phyloP scores from a whole-genome alignment of 2,888 invertebrate genomes.

The Luperina nickerlii region DNA sequence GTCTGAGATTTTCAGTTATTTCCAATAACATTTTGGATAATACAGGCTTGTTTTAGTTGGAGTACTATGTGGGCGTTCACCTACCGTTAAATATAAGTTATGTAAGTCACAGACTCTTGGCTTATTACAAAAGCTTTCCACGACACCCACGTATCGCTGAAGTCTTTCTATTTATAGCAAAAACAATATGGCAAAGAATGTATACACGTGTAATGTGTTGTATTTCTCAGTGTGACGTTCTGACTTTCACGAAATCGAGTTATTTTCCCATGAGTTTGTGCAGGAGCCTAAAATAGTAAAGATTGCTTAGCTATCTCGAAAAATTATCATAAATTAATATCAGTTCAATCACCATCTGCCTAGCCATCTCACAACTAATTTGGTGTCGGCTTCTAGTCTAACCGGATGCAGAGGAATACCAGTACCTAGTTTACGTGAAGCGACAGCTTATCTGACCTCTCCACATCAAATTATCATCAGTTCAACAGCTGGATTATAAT shows the following conservation, averaged over 20 bases:
- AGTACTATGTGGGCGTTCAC: background rate
- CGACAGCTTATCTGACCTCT: background rate
- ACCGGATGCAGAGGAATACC: background rate
- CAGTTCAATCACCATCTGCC: background rate
- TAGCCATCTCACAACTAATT: background rate
- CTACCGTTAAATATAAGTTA: slow-evolving; percentile 7
- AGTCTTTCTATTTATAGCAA: slow-evolving; percentile 18
- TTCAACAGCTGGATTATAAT: background rate
- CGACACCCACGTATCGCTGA: slow-evolving; percentile 16
- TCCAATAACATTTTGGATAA: background rate
- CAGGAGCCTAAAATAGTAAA: background rate
- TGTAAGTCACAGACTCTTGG: background rate
- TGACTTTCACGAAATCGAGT: background rate
- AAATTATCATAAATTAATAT: background rate
- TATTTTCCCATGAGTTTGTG: background rate
- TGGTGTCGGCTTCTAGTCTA: background rate
- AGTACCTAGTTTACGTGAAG: too few relatives aligned
- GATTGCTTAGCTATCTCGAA: too few relatives aligned
- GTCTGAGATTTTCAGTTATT: background rate
- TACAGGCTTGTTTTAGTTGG: background rate
- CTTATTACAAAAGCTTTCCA: slow-evolving; percentile 8
- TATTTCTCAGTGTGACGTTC: background rate
- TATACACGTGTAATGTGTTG: slow-evolving; percentile 14
- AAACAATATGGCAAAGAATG: slow-evolving; percentile 15
- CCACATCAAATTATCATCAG: background rate